phyloP scores from a whole-genome alignment of 2,888 invertebrate genomes.

The Diadromus collaris region DNA sequence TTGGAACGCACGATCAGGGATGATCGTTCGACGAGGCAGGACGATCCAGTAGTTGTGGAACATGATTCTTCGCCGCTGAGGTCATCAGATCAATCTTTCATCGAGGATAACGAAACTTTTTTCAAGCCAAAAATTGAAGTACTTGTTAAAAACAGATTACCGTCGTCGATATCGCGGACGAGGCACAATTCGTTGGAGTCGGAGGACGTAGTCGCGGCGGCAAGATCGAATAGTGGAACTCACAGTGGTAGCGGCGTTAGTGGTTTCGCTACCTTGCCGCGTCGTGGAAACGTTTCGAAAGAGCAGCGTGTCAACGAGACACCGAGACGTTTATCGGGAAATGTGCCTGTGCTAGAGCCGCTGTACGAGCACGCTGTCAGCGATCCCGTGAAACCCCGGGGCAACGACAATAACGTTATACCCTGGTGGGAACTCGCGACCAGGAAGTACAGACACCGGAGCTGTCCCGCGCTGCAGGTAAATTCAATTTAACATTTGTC shows the following conservation, averaged over 20 bases:
- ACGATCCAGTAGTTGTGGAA: conserved; percentile 28
- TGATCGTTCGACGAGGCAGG: conserved; percentile 20
- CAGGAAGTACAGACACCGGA: conserved; percentile 89
- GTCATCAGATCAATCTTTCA: background rate
- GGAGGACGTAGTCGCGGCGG: conserved; percentile 62
- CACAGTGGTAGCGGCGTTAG: background rate
- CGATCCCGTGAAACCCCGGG: conserved; percentile 76
- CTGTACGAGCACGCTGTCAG: conserved; percentile 80
- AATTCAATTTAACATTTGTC: conserved; percentile 48
- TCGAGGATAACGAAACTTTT: background rate
- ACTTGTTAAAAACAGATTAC: conserved; percentile 28
- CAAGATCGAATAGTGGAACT: conserved; percentile 33
- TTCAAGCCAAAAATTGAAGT: conserved; percentile 36
- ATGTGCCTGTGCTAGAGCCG: conserved; percentile 77
- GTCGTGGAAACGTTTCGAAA: conserved; percentile 69
- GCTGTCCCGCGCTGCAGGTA: conserved; percentile 90
- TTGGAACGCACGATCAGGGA: conserved; percentile 62
- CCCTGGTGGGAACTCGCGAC: conserved; percentile 96
- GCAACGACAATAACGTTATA: conserved; percentile 77
- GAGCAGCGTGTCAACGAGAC: conserved; percentile 66
- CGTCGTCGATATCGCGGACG: conserved; percentile 60
- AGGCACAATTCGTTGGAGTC: conserved; percentile 71
- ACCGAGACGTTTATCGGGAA: conserved; percentile 74
- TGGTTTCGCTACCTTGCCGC: conserved; percentile 73
- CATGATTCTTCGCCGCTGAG: conserved; percentile 6